These are phyloP conservation scores for Athene noctua DNA, from an alignment of 2,113 vertebrate species.

Conservation along the genomic window DNA sequence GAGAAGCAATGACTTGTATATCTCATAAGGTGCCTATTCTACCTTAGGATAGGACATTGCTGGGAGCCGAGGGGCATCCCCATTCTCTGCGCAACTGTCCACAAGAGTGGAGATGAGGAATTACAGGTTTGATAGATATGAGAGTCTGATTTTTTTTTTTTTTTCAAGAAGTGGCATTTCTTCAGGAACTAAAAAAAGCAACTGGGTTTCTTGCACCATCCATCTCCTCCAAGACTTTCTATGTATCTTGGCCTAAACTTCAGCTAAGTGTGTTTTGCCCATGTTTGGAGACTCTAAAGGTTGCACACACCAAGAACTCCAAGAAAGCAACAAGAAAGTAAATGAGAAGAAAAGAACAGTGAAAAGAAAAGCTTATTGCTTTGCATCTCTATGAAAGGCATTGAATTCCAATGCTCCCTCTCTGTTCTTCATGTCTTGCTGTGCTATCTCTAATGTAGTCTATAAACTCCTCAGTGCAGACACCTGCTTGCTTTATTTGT, in stretches of 20 bases:
- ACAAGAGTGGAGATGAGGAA: background rate
- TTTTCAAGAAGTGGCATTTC: background rate
- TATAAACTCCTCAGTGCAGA: constrained; percentile 18
- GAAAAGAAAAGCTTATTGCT: background rate
- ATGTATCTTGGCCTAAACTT: background rate
- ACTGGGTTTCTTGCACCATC: background rate
- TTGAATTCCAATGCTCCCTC: background rate
- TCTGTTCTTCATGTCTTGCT: constrained; percentile 17
- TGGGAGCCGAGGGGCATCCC: background rate
- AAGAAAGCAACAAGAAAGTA: background rate
- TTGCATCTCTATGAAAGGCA: background rate
- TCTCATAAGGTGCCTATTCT: background rate
- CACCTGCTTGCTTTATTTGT: constrained; percentile 39
- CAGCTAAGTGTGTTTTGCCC: background rate
- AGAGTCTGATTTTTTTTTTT: background rate
- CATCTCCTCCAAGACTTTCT: background rate
- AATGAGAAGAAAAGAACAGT: background rate
- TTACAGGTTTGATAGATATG: background rate
- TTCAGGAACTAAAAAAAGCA: background rate
- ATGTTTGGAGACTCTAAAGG: background rate
- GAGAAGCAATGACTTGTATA: background rate
- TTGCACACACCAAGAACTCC: background rate
- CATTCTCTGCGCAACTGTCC: background rate
- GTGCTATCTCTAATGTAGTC: background rate
- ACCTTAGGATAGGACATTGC: background rate